These are phyloP conservation scores for Cololabis saira DNA, from an alignment of 2,113 vertebrate genomes.

Conservation along the genomic window DNA sequence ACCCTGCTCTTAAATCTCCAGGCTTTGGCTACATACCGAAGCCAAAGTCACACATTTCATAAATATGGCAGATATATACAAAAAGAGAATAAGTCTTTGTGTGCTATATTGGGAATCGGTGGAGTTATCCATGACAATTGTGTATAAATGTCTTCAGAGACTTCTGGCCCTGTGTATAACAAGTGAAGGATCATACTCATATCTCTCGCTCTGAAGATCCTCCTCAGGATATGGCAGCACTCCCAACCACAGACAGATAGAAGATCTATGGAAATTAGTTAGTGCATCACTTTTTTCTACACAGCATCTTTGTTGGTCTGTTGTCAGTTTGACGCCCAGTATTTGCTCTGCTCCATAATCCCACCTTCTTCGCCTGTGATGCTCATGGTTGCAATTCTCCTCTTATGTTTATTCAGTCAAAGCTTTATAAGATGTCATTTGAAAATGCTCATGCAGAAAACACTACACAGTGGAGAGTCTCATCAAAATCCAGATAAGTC, in stretches of 20 bases:
- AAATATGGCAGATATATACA: not conserved
- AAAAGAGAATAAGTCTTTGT: not conserved
- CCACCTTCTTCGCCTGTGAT: not conserved
- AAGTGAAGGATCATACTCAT: not conserved
- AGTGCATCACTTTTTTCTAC: not conserved
- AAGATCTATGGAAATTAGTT: not conserved
- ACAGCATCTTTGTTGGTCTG: not conserved
- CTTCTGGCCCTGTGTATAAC: not conserved
- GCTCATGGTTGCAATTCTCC: no score
- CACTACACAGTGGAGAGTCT: no score
- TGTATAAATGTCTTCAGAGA: not conserved
- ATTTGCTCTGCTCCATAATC: not conserved
- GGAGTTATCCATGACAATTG: not conserved
- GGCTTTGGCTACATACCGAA: no score
- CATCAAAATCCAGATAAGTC: not conserved
- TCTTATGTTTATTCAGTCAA: no score
- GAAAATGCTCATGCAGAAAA: not conserved
- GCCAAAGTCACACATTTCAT: no score
- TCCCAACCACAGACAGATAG: not conserved
- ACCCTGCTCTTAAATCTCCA: no score
- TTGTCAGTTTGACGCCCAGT: not conserved
- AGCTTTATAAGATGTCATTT: no score
- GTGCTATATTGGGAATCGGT: no score
- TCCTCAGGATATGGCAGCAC: not conserved
- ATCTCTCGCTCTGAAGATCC: not conserved